Percentiles rank a stretch among this genome's conserved stretches.
Conservation (phyloP, 2,888 invertebrate genomes). For the Sturmia bella region DNA sequence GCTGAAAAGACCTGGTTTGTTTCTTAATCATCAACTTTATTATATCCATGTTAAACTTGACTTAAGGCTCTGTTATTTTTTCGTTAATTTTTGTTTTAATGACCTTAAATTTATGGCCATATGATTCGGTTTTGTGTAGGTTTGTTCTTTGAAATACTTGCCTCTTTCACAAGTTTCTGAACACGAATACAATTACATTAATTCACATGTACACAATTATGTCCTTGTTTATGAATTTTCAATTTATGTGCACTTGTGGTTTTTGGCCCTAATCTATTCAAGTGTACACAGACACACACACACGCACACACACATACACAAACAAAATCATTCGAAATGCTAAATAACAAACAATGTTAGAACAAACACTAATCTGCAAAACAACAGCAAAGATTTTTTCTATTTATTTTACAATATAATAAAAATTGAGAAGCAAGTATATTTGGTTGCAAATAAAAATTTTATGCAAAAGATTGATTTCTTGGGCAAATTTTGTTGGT, state of each 20-base stretch:
- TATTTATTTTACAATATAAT: not conserved
- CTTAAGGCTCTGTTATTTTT: no score
- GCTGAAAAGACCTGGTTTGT: no score
- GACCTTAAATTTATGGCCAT: no score
- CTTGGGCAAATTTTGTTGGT: no score
- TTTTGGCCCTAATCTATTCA: conserved; percentile 58
- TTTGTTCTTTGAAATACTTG: not conserved
- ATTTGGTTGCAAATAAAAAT: not conserved
- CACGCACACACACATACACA: not conserved
- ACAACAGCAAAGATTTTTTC: not conserved
- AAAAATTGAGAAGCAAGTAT: conserved; percentile 1
- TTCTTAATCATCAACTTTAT: no score
- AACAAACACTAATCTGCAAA: conserved; percentile 39
- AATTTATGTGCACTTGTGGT: conserved; percentile 44
- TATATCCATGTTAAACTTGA: no score
- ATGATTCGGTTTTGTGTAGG: no score
- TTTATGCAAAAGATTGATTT: not conserved
- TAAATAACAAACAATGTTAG: conserved; percentile 37
- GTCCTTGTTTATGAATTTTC: conserved; percentile 40
- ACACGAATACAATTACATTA: not conserved
- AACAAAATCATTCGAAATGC: not conserved
- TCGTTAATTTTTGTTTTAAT: no score
- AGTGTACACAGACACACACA: conserved; percentile 9
- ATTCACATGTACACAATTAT: conserved; percentile 22
- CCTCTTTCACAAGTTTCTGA: not conserved